These are phyloP conservation scores for Naso thynnoides DNA, from an alignment of 2,797 vertebrate species.

Conservation along the genomic window DNA sequence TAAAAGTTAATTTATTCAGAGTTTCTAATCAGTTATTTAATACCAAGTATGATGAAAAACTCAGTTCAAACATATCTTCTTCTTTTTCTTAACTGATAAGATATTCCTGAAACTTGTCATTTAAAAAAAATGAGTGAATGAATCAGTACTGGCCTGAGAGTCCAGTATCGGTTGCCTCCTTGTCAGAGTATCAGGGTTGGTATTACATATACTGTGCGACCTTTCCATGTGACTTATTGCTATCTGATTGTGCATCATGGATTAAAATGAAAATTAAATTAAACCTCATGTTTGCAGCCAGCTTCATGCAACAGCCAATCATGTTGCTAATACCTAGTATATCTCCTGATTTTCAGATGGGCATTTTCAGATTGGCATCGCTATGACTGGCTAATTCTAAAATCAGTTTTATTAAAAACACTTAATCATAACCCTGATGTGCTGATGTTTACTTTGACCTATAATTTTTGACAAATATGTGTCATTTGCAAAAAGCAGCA, in stretches of 20 bases:
- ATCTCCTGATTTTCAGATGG: not conserved
- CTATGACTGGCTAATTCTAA: not conserved
- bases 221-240: too few relatives aligned
- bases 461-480: not conserved
- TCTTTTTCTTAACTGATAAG: too few relatives aligned
- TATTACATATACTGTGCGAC: too few relatives aligned
- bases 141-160: too few relatives aligned
- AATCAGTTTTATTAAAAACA: not conserved
- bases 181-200: not conserved
- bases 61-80: too few relatives aligned
- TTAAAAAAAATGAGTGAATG: too few relatives aligned
- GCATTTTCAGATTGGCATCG: too few relatives aligned
- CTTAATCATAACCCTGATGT: not conserved
- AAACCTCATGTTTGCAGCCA: not conserved
- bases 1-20: too few relatives aligned
- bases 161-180: too few relatives aligned
- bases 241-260: not conserved
- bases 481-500: not conserved
- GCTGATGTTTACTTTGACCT: not conserved
- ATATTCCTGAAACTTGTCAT: too few relatives aligned
- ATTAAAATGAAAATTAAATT: not conserved
- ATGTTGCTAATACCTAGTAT: not conserved
- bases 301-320: not conserved
- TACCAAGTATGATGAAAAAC: too few relatives aligned
- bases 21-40: too few relatives aligned